phyloP scores from a whole-genome alignment of 2,888 invertebrate species.

The Lasioglossum malachurum region DNA sequence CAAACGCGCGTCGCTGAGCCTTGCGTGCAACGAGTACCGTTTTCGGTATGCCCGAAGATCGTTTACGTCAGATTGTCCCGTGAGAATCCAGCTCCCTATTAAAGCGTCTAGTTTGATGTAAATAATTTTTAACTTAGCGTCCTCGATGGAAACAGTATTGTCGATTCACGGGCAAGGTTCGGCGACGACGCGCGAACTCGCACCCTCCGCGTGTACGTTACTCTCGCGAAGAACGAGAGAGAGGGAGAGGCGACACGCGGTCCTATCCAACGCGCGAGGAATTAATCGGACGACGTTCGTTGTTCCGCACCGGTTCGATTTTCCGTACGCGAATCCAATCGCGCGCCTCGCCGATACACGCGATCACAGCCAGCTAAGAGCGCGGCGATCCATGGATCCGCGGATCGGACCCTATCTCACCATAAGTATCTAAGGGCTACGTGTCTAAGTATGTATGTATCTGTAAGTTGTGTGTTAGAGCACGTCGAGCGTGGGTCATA shows the following conservation, averaged over 20 bases:
- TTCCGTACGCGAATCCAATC: conserved; percentile 45
- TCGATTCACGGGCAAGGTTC: conserved; percentile 3
- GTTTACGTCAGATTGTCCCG: not conserved
- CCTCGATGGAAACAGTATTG: not conserved
- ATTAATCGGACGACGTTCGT: conserved; percentile 27
- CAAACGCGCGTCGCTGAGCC: conserved; percentile 1
- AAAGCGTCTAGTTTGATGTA: conserved; percentile 11
- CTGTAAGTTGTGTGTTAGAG: conserved; percentile 71
- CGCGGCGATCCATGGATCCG: conserved; percentile 38
- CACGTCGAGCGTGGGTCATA: conserved; percentile 66
- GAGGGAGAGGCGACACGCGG: conserved; percentile 33
- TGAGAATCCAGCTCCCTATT: not conserved
- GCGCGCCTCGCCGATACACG: conserved; percentile 40
- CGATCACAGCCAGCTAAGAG: conserved; percentile 9
- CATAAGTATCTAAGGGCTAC: conserved; percentile 70
- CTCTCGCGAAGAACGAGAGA: conserved; percentile 13
- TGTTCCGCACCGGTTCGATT: conserved; percentile 54
- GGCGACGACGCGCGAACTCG: not conserved
- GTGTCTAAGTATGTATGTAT: conserved; percentile 74
- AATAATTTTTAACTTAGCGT: conserved; percentile 18
- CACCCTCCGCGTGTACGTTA: not conserved
- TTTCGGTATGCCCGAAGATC: not conserved
- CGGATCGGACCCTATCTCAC: conserved; percentile 47
- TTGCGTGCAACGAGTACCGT: not conserved
- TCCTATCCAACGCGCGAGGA: not conserved